A percentile compares a stretch with the other conserved stretches of the same genome.
phyloP scores from a whole-genome alignment of 1,140 invertebrate species.

The Drosophila kurseongensis region DNA sequence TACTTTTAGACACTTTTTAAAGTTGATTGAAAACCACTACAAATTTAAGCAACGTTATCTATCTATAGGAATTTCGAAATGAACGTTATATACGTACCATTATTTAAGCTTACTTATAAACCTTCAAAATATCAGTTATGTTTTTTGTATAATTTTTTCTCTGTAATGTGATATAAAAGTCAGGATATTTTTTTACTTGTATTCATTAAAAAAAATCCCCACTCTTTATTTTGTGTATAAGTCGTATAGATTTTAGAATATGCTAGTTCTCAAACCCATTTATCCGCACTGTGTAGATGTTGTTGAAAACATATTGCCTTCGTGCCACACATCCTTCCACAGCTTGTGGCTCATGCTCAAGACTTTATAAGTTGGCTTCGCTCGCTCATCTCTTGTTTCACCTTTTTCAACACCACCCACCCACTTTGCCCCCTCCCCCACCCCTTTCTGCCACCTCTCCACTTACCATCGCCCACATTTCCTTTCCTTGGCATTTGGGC shows the following conservation, averaged over 20 bases:
- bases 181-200: too few relatives aligned
- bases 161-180: too few relatives aligned
- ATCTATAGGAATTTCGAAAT: too few relatives aligned
- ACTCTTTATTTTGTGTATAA: too few relatives aligned
- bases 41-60: too few relatives aligned
- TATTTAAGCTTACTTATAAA: neutral
- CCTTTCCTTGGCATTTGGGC: slow-evolving; percentile 31
- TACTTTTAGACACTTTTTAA: too few relatives aligned
- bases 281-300: neutral
- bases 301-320: slow-evolving; percentile 30
- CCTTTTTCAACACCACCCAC: neutral
- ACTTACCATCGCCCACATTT: neutral
- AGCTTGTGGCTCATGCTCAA: slow-evolving; percentile 48
- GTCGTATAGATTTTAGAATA: too few relatives aligned
- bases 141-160: too few relatives aligned
- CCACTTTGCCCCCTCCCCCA: neutral
- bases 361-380: slow-evolving; percentile 42
- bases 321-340: slow-evolving; percentile 7
- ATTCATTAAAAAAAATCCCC: too few relatives aligned
- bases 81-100: too few relatives aligned
- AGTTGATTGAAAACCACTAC: too few relatives aligned
- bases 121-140: too few relatives aligned
- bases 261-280: neutral
- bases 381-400: slow-evolving; percentile 12
- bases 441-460: slow-evolving; percentile 2